phyloP scores from a whole-genome alignment of 2,888 invertebrate species.

The Mantis religiosa region DNA sequence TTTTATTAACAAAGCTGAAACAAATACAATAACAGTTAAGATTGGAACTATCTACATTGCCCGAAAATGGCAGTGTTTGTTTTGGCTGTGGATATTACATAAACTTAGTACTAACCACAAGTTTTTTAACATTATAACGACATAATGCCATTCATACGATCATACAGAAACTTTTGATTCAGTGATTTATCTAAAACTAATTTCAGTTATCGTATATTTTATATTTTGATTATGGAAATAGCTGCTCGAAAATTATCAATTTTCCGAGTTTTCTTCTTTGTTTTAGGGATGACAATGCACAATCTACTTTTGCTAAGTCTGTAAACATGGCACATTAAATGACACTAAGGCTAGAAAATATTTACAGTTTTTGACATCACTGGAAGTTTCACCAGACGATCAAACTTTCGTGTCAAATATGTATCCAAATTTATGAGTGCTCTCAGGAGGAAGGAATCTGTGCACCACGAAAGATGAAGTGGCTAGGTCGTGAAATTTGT shows the following conservation, averaged over 20 bases:
- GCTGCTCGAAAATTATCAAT: neutral
- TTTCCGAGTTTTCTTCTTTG: no score
- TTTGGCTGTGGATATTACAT: neutral
- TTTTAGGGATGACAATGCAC: no score
- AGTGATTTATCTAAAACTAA: neutral
- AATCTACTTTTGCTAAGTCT: no score
- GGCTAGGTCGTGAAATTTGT: neutral
- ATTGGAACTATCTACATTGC: neutral
- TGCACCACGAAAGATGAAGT: slow-evolving; percentile 31
- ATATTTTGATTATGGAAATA: neutral
- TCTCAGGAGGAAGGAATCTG: slow-evolving; percentile 37
- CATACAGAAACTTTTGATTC: neutral
- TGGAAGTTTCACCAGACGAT: neutral
- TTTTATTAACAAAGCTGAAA: neutral
- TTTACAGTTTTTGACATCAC: neutral
- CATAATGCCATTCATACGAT: neutral
- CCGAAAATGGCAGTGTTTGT: neutral
- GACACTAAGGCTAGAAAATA: neutral
- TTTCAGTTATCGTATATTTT: no score
- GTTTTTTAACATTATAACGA: neutral
- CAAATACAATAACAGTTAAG: neutral
- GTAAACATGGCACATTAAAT: neutral
- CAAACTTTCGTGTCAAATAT: slow-evolving; percentile 32
- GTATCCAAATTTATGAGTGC: slow-evolving; percentile 37
- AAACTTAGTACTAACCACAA: neutral